Conservation (phyloP, 2,113 vertebrate genomes). For the Sialia sialis region DNA sequence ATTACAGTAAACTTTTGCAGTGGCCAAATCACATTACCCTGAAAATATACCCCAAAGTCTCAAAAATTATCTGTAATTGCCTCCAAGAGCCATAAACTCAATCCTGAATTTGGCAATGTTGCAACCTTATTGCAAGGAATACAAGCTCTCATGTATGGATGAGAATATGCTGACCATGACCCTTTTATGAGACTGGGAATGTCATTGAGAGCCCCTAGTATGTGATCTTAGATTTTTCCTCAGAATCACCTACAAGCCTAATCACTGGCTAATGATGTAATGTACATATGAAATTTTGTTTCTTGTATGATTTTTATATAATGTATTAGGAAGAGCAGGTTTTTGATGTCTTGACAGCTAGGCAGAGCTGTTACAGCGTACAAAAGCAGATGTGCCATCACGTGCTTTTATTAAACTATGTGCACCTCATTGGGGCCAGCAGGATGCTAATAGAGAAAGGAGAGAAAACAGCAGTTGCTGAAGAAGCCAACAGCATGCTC, state of each 20-base stretch:
- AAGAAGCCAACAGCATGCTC: neutral
- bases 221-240: neutral
- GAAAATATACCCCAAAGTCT: neutral
- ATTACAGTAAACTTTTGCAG: constrained; percentile 25
- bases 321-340: neutral
- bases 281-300: neutral
- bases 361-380: neutral
- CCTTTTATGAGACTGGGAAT: neutral
- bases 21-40: neutral
- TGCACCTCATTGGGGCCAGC: neutral
- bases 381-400: neutral
- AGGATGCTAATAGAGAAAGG: neutral
- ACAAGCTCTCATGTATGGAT: neutral
- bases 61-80: neutral
- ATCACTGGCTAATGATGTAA: neutral
- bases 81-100: neutral
- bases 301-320: neutral
- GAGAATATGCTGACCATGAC: neutral
- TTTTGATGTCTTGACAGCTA: neutral
- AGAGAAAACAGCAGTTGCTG: neutral
- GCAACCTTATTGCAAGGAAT: neutral
- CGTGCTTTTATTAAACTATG: neutral
- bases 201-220: neutral
- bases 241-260: neutral
- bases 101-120: neutral